phyloP scores from a whole-genome alignment of 2,797 vertebrate genomes.

The Limosa lapponica region DNA sequence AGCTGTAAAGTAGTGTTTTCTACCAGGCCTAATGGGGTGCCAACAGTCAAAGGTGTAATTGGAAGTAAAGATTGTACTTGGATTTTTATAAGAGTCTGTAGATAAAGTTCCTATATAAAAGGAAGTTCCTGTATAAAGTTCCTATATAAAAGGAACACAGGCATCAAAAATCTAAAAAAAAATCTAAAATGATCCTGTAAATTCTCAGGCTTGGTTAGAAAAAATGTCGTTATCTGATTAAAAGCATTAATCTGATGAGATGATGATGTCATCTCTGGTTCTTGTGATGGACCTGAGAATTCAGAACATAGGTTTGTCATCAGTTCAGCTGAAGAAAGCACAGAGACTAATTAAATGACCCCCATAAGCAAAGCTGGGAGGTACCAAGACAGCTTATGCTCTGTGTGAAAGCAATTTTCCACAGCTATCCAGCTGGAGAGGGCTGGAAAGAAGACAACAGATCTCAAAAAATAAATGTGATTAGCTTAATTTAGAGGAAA shows the following conservation, averaged over 20 bases:
- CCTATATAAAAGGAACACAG: neutral
- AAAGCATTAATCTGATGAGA: neutral
- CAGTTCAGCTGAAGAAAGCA: neutral
- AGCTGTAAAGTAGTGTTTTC: neutral
- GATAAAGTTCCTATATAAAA: neutral
- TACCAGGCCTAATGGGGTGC: neutral
- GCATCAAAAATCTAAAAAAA: neutral
- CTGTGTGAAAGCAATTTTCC: neutral
- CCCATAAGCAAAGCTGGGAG: neutral
- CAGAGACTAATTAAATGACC: neutral
- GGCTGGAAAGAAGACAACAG: neutral
- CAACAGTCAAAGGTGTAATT: neutral
- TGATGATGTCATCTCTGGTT: neutral
- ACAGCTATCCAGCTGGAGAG: neutral
- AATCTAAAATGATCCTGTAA: neutral
- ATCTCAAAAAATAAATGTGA: neutral
- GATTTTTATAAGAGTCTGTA: neutral
- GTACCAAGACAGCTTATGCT: neutral
- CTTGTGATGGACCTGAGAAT: neutral
- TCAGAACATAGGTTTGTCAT: neutral
- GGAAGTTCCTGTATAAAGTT: neutral
- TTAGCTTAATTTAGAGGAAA: slow-evolving; percentile 13
- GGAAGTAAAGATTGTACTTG: neutral
- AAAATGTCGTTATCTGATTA: neutral
- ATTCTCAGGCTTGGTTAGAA: neutral